These are phyloP conservation scores for Melikaiella ostensackeni DNA, from an alignment of 2,888 invertebrate genomes.

Conservation along the genomic window DNA sequence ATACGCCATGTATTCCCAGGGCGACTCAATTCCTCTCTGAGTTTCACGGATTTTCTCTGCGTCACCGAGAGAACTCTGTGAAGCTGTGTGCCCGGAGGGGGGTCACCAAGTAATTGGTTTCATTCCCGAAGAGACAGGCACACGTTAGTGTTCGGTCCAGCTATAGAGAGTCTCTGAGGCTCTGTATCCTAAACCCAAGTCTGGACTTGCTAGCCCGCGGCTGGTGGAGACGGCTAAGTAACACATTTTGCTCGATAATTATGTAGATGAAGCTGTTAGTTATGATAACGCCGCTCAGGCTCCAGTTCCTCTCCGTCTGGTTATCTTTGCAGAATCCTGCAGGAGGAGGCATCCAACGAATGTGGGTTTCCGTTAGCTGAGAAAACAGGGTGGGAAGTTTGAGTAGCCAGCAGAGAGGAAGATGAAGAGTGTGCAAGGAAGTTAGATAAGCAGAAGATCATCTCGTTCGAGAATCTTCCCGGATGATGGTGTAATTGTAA, in stretches of 20 bases:
- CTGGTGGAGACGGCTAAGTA: constrained; percentile 63
- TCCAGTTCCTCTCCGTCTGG: constrained; percentile 54
- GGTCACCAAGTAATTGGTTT: constrained; percentile 76
- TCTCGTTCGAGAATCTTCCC: not conserved
- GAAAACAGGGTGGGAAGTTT: constrained; percentile 31
- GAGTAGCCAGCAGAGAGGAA: constrained; percentile 16
- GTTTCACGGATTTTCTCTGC: constrained; percentile 47
- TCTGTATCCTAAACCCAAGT: constrained; percentile 56
- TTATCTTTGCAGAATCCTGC: constrained; percentile 61
- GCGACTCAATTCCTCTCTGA: constrained; percentile 48
- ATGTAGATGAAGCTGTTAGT: constrained; percentile 75
- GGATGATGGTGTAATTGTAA: not conserved
- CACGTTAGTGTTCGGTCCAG: constrained; percentile 62
- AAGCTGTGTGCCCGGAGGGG: constrained; percentile 67
- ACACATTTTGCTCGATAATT: constrained; percentile 74
- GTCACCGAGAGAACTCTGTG: constrained; percentile 53
- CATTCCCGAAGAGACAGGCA: constrained; percentile 74
- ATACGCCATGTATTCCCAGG: constrained; percentile 42
- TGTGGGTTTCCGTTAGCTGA: constrained; percentile 44
- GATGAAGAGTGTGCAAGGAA: constrained; percentile 5
- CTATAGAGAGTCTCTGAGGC: constrained; percentile 47
- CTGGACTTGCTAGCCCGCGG: constrained; percentile 52
- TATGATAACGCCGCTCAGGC: constrained; percentile 69
- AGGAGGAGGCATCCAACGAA: constrained; percentile 47
- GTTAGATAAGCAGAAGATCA: not conserved